Base-by-base conservation (phyloP, 2,888 invertebrate species). In the Nysson spinosus region DNA sequence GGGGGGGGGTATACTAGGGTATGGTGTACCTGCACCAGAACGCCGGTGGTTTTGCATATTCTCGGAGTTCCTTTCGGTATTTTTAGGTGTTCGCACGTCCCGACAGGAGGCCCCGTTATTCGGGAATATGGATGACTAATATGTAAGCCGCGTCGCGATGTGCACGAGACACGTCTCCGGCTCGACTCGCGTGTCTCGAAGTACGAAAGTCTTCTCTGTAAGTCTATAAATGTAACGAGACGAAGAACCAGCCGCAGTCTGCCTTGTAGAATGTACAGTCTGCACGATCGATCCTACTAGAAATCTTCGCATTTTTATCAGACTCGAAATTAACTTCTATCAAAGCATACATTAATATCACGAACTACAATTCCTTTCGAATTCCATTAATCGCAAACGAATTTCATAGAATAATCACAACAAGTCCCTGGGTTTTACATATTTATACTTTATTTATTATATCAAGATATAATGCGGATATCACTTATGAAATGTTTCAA, bases 161-260 rank as follows among this genome's bases (percentile, higher is more conserved):
- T 52, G 50, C 39, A 11, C 52, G 60, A 57, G 64, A 61, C 70
- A 49, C 42, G 69, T 56, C 62, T 44, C 43, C 30, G 20, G 17
- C 22, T 40, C 43, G 54, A 16, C 26, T 9, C 49, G 56, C 37
- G 37, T 52, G 62, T 46, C 66, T 26, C 50, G 20, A n/a, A 5
- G 39, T 49, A 40, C 58, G 60, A 70, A 54, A 57, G 17, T 71
- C 62, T 66, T 71, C 67, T 71, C 72, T 24, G 71, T 67, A 67
- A 67, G 69, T 71, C 71, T 71, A 71, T 71, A 71, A 71, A 63
- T 71, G 71, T 72, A 71, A 71, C 71, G 71, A 71, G 71, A 71
- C 67, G 66, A 55, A 51, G 56, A 49, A 69, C 58, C 49, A 37
- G 56, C 32, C 44, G 52, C 62, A 28, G 62, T 34, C 57, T 58